phyloP scores from a whole-genome alignment of 2,113 vertebrate species.

The Ancistrus triradiatus region DNA sequence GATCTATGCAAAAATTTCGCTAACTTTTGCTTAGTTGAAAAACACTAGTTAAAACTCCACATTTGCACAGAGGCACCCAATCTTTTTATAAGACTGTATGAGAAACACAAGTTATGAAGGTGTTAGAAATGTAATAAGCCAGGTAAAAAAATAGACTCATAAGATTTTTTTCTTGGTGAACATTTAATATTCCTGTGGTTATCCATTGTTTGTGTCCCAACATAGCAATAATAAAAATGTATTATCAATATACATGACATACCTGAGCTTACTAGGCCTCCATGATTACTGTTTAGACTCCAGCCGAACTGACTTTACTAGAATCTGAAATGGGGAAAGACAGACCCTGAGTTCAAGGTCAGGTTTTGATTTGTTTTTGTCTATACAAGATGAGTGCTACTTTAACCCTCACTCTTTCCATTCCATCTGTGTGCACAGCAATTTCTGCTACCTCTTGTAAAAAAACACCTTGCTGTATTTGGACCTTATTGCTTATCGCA shows the following conservation, averaged over 20 bases:
- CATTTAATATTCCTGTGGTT: no score
- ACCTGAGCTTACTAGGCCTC: neutral
- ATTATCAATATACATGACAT: neutral
- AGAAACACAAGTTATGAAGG: no score
- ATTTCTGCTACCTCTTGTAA: neutral
- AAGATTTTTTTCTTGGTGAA: no score
- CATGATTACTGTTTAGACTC: neutral
- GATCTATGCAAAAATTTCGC: no score
- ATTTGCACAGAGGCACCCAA: no score
- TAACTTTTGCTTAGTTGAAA: no score
- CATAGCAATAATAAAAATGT: no score
- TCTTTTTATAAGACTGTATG: no score
- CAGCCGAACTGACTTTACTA: neutral
- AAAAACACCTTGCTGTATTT: neutral
- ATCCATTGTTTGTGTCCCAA: no score
- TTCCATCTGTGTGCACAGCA: neutral
- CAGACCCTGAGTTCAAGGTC: neutral
- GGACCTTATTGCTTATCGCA: neutral
- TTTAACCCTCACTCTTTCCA: neutral
- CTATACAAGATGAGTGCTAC: neutral
- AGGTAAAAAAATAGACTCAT: no score
- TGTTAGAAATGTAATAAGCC: no score
- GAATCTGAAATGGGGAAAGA: neutral
- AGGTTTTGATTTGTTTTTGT: slow-evolving; percentile 1
- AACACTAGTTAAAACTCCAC: no score